These are phyloP conservation scores for Drepana falcataria DNA, from an alignment of 2,888 invertebrate species.

Conservation along the genomic window DNA sequence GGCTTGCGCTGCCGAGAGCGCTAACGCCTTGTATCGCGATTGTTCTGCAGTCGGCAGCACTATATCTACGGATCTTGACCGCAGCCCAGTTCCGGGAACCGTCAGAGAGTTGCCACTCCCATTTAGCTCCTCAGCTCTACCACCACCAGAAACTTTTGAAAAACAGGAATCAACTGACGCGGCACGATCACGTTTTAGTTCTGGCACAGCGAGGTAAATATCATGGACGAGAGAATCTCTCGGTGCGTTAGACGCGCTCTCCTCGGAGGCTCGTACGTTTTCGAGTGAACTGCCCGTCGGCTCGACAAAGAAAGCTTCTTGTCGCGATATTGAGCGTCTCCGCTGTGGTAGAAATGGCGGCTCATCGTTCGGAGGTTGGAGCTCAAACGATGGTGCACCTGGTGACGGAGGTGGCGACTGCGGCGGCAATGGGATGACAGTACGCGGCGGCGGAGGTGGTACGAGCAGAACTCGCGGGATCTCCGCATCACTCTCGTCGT, in stretches of 20 bases:
- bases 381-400: slow-evolving; percentile 78
- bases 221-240: slow-evolving; percentile 80
- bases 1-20: slow-evolving; percentile 79
- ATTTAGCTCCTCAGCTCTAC: slow-evolving; percentile 84
- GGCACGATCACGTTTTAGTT: slow-evolving; percentile 89
- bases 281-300: slow-evolving; percentile 85
- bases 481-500: slow-evolving; percentile 71
- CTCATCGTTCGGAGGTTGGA: slow-evolving; percentile 73
- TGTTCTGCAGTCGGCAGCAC: slow-evolving; percentile 91
- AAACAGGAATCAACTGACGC: slow-evolving; percentile 94
- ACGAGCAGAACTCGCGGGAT: slow-evolving; percentile 81
- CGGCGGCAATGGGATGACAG: slow-evolving; percentile 46
- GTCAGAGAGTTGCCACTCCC: slow-evolving; percentile 80
- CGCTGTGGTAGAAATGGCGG: slow-evolving; percentile 71
- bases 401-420: slow-evolving; percentile 76
- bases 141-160: slow-evolving; percentile 85
- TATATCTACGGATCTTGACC: slow-evolving; percentile 92
- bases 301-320: slow-evolving; percentile 89
- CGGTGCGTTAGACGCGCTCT: slow-evolving; percentile 46
- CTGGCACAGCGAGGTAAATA: slow-evolving; percentile 89
- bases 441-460: slow-evolving; percentile 71
- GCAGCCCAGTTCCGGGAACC: slow-evolving; percentile 85
- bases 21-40: slow-evolving; percentile 90
- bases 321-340: slow-evolving; percentile 87
- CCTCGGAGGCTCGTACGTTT: slow-evolving; percentile 80